Base-by-base conservation (phyloP, 2,113 vertebrate genomes). In the Embiotoca jacksoni region DNA sequence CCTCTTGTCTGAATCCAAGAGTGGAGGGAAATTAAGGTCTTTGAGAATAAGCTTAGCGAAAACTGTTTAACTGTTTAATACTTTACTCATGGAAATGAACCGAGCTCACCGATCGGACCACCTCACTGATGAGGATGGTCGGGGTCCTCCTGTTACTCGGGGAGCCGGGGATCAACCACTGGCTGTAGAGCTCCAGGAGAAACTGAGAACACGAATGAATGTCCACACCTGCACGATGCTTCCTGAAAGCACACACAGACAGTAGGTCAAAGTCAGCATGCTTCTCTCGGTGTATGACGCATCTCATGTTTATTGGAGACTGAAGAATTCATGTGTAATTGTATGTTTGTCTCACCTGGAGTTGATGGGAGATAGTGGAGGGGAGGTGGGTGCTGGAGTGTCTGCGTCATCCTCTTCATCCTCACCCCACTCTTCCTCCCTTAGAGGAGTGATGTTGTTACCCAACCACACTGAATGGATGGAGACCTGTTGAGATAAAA, bases 191-290 rank as follows among this genome's bases (percentile, higher is more conserved):
- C 71, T 99, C 98, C 47, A 99, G 94, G 50, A 99, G 90, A 78
- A 99, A 99, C 91, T 99, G 98, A 23, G 98, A 99, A 78, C 98
- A 99, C 32, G 98, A 99, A 88, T 99, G 98, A 84, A 99, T 98
- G 75, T 99, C 98, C n/a, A 99, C 98, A 0, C 98, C 97, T 37
- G 98, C 98, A 33, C 97, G 95, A 76, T 99, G 98, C 46, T 99
- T 99, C 93, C 98, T 99, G 88, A 50, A 88, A 79, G 9, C 9
- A 81, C 15, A 58, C 30, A 50, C 1, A 41, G 7, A 47, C 3
- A 74, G 10, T 11, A 2, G 13, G 36, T 6, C 4, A 65, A 6
- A 4, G 37, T 33, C 23, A 15, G 7, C 6, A 10, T 23, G 53
- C 30, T 14, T 37, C 35, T 15, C 52, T 64, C 11, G 32, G 3